A percentile compares a stretch with the other conserved stretches of the same genome.
phyloP scores from a whole-genome alignment of 2,113 vertebrate species.

The Orthonyx spaldingii region DNA sequence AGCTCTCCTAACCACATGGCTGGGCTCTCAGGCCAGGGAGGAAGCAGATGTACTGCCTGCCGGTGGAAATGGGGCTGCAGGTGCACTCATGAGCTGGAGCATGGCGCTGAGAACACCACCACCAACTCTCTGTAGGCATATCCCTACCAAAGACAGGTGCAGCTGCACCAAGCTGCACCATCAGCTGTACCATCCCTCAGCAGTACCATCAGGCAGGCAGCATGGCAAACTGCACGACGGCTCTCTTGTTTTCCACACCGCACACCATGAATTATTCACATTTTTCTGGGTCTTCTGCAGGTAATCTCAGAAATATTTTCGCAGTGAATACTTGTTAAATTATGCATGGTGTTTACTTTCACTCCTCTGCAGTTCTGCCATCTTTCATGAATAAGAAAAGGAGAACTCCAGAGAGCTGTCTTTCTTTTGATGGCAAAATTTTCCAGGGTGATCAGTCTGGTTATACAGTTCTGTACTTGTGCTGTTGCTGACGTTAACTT shows the following conservation, averaged over 20 bases:
- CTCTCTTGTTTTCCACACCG: neutral
- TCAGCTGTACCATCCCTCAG: neutral
- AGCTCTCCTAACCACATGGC: neutral
- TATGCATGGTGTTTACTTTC: slow-evolving; percentile 50
- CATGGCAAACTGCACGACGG: neutral
- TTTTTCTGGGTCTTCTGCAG: slow-evolving; percentile 26
- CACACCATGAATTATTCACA: neutral
- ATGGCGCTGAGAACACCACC: neutral
- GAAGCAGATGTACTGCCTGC: neutral
- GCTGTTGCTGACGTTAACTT: neutral
- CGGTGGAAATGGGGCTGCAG: neutral
- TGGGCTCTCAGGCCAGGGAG: neutral
- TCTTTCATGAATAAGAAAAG: slow-evolving; percentile 5
- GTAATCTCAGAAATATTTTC: slow-evolving; percentile 7
- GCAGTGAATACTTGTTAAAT: slow-evolving; percentile 2
- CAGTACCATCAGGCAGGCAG: neutral
- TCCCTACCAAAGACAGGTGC: neutral
- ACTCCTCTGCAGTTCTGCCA: neutral
- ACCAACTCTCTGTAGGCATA: neutral
- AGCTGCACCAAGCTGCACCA: neutral
- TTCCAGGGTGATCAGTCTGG: neutral
- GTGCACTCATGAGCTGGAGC: accelerated
- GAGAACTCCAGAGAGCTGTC: neutral
- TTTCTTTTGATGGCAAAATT: neutral
- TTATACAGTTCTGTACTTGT: neutral